phyloP scores from a whole-genome alignment of 2,888 invertebrate genomes.

The Zootermopsis nevadensis region DNA sequence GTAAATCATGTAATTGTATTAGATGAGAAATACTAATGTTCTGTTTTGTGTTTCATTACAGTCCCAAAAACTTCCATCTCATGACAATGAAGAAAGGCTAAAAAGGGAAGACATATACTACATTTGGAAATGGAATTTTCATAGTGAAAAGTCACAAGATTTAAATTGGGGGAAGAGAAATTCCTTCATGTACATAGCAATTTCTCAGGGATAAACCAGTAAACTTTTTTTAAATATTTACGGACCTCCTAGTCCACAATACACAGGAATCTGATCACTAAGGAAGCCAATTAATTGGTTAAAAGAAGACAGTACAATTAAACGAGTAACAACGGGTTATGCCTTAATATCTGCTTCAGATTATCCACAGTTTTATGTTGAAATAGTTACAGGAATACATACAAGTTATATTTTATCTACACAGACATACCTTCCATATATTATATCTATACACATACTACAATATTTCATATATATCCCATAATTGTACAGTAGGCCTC shows the following conservation, averaged over 20 bases:
- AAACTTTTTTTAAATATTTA: slow-evolving; percentile 48
- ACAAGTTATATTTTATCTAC: slow-evolving; percentile 49
- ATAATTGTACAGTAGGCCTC: slow-evolving; percentile 42
- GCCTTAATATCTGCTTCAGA: slow-evolving; percentile 49
- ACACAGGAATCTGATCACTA: slow-evolving; percentile 37
- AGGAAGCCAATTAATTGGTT: slow-evolving; percentile 24
- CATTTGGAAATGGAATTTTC: slow-evolving; percentile 50
- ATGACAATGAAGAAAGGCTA: slow-evolving; percentile 48
- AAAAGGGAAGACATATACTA: slow-evolving; percentile 48
- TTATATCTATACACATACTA: slow-evolving; percentile 47
- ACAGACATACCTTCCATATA: slow-evolving; percentile 47
- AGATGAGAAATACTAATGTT: neutral
- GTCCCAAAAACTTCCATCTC: slow-evolving; percentile 48
- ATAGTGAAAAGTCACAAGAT: slow-evolving; percentile 43
- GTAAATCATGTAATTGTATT: neutral
- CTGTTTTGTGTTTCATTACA: slow-evolving; percentile 38
- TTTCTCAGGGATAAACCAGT: slow-evolving; percentile 52
- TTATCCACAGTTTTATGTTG: slow-evolving; percentile 49
- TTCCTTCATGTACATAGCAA: slow-evolving; percentile 46
- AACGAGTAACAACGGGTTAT: slow-evolving; percentile 51
- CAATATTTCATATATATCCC: slow-evolving; percentile 42
- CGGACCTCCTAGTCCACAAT: slow-evolving; percentile 44
- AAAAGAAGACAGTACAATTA: slow-evolving; percentile 50
- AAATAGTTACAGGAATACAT: slow-evolving; percentile 50
- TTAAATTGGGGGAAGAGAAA: slow-evolving; percentile 35